Evolutionary conservation across 64 coral and sea anemone genomes (phyloP).

Genomic region (Montipora foliosa): DNA sequence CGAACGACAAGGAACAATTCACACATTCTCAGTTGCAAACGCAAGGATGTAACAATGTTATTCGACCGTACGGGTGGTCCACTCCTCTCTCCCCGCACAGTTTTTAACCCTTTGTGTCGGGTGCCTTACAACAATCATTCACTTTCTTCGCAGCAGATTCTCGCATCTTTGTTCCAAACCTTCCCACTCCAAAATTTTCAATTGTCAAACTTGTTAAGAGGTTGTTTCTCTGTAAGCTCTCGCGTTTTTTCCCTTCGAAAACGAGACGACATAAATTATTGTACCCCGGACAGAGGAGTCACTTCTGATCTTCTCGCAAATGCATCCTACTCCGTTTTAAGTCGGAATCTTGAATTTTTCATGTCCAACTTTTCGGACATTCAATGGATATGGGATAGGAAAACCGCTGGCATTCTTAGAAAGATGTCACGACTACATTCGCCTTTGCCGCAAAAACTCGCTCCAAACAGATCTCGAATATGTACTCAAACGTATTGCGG

Average conservation of each 20-base stretch:
- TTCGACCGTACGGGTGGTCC: neutral
- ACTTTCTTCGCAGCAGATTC: neutral
- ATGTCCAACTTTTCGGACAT: too few species aligned
- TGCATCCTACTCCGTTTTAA: neutral
- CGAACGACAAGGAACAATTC: slow-evolving; percentile 25
- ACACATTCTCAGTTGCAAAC: neutral
- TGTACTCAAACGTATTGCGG: neutral
- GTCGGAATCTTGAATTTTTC: too few species aligned
- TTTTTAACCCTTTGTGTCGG: too few species aligned
- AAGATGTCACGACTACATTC: too few species aligned
- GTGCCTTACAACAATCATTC: neutral
- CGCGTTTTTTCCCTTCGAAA: too few species aligned
- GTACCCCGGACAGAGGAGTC: neutral
- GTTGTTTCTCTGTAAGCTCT: too few species aligned
- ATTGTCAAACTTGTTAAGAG: neutral
- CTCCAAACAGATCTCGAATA: neutral
- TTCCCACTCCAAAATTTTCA: neutral
- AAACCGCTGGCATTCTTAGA: too few species aligned
- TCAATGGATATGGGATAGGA: too few species aligned
- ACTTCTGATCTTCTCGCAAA: neutral
- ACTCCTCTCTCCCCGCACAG: neutral
- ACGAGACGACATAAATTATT: neutral
- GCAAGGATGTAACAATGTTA: neutral
- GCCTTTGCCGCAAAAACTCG: neutral
- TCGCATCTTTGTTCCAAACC: neutral